Conservation (phyloP, 2,113 vertebrate genomes). For the Chloebia gouldiae region DNA sequence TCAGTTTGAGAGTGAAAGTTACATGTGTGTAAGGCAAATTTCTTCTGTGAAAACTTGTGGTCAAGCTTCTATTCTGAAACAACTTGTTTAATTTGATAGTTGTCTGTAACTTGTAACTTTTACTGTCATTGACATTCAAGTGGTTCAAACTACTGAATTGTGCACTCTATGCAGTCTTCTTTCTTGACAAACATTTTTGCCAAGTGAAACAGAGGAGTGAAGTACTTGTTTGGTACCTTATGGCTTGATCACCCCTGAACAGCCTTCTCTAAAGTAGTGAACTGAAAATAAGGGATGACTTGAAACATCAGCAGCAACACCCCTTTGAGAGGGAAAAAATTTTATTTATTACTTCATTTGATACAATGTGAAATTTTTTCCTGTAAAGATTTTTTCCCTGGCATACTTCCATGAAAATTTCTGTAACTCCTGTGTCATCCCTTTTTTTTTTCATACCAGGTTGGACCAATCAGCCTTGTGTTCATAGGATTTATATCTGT, state of each 20-base stretch:
- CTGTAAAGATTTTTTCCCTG: not conserved
- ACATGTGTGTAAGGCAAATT: not conserved
- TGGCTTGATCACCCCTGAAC: accelerated
- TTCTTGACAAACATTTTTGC: not conserved
- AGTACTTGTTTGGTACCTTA: not conserved
- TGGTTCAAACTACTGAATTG: not conserved
- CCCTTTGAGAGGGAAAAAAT: accelerated
- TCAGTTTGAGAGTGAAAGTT: not conserved
- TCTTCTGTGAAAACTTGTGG: not conserved
- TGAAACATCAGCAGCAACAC: not conserved
- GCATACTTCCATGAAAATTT: not conserved
- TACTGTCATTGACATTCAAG: not conserved
- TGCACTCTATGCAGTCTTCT: not conserved
- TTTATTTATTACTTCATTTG: not conserved
- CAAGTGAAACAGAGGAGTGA: not conserved
- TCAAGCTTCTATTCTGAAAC: not conserved
- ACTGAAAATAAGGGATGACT: not conserved
- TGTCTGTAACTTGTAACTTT: not conserved
- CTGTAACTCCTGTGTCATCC: not conserved
- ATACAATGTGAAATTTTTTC: not conserved
- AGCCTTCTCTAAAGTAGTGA: not conserved
- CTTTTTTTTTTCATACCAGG: conserved; percentile 44
- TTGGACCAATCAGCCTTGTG: conserved; percentile 86
- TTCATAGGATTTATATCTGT: conserved; percentile 85
- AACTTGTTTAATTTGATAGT: not conserved